phyloP scores from a whole-genome alignment of 2,113 vertebrate species.

The Mustela nigripes region DNA sequence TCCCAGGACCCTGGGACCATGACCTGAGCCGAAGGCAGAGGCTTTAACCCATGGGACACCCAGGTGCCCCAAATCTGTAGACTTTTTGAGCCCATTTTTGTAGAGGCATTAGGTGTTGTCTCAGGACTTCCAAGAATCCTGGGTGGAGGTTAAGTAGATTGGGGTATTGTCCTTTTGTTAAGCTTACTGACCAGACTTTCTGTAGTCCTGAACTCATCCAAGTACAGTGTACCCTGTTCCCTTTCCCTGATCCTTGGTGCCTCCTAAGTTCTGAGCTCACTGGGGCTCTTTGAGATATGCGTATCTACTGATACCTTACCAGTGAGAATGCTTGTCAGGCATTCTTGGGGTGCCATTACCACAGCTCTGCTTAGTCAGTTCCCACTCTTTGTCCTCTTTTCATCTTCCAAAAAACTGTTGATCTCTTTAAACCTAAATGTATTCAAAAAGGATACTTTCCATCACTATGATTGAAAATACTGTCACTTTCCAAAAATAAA shows the following conservation, averaged over 20 bases:
- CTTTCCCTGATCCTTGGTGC: conserved; percentile 9
- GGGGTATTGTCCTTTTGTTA: background rate
- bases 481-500: conserved; percentile 19
- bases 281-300: background rate
- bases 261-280: background rate
- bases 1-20: too few relatives aligned
- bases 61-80: background rate
- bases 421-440: conserved; percentile 41
- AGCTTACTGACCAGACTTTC: background rate
- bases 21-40: too few relatives aligned
- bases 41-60: too few relatives aligned
- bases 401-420: background rate
- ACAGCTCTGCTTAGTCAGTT: background rate
- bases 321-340: background rate
- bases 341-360: background rate
- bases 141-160: background rate
- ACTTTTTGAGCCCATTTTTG: conserved; percentile 20
- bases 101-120: background rate
- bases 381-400: background rate
- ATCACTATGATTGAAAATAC: conserved; percentile 12
- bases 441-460: conserved; percentile 18
- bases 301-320: background rate
- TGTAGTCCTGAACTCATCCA: background rate
- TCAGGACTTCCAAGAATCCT: background rate
- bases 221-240: background rate